These are phyloP conservation scores for Sinocyclocheilus maitianheensis DNA, from an alignment of 2,113 vertebrate species.

Conservation along the genomic window DNA sequence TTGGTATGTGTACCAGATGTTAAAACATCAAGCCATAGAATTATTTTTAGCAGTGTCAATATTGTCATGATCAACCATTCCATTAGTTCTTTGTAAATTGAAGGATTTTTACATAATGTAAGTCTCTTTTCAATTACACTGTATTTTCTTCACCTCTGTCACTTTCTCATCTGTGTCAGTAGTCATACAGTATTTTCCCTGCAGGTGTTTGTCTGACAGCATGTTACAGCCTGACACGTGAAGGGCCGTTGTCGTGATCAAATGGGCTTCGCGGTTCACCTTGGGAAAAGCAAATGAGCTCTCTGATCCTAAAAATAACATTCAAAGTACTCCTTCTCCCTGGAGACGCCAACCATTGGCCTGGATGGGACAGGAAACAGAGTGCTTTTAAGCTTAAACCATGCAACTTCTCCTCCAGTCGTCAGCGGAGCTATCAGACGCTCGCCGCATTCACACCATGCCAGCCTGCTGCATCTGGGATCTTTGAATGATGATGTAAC, in stretches of 20 bases:
- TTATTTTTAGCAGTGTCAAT: not conserved
- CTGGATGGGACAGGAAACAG: conserved; percentile 61
- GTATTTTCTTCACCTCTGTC: not conserved
- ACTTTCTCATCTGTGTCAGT: not conserved
- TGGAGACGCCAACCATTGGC: conserved; percentile 61
- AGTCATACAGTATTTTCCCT: not conserved
- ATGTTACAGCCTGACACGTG: conserved; percentile 31
- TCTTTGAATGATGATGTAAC: conserved; percentile 49
- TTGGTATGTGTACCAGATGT: not conserved
- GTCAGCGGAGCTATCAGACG: conserved; percentile 18
- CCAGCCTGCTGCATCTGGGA: conserved; percentile 34
- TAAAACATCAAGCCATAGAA: not conserved
- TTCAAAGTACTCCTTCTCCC: conserved; percentile 60
- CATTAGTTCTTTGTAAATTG: not conserved
- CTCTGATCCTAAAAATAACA: conserved; percentile 71
- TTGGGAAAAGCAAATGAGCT: conserved; percentile 64
- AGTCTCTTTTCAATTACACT: not conserved
- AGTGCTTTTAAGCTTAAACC: conserved; percentile 62
- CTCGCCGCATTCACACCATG: conserved; percentile 28
- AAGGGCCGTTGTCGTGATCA: conserved; percentile 56
- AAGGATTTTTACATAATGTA: not conserved
- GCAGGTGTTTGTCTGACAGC: conserved; percentile 34
- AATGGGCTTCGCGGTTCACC: conserved; percentile 63
- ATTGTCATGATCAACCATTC: not conserved
- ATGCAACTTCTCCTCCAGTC: conserved; percentile 50